Evolutionary conservation across 2,888 invertebrate species (phyloP).

Genomic region (Watsonalla cultraria): DNA sequence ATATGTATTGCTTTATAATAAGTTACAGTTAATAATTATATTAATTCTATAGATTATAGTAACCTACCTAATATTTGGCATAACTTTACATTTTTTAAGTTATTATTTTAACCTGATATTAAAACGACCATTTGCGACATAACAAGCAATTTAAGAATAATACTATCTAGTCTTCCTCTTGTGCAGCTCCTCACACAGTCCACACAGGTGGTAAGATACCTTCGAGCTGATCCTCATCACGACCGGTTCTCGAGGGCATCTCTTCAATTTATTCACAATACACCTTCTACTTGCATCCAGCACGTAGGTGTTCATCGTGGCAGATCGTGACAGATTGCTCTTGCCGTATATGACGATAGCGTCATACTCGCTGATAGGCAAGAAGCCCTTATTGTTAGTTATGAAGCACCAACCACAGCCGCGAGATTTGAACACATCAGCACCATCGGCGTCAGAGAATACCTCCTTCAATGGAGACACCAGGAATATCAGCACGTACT

Average conservation of each 20-base stretch:
- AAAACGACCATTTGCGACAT: too few relatives aligned
- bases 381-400: slow-evolving; percentile 51
- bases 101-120: too few relatives aligned
- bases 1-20: too few relatives aligned
- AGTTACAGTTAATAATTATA: too few relatives aligned
- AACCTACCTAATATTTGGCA: too few relatives aligned
- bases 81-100: too few relatives aligned
- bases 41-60: too few relatives aligned
- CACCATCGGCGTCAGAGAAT: slow-evolving; percentile 42
- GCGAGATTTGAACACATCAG: slow-evolving; percentile 33
- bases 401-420: slow-evolving; percentile 47
- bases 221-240: slow-evolving; percentile 33
- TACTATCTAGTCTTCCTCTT: slow-evolving; percentile 8
- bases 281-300: slow-evolving; percentile 34
- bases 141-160: too few relatives aligned
- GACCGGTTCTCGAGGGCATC: slow-evolving; percentile 35
- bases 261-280: slow-evolving; percentile 32
- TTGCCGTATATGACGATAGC: slow-evolving; percentile 39
- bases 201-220: slow-evolving; percentile 29
- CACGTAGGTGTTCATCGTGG: slow-evolving; percentile 39
- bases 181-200: slow-evolving; percentile 26
- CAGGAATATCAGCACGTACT: slow-evolving; percentile 44
- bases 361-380: slow-evolving; percentile 49
- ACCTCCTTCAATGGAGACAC: slow-evolving; percentile 28
- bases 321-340: slow-evolving; percentile 26